Evolutionary conservation across 2,888 invertebrate genomes (phyloP), one percentile per base, ranked within the genome.

Genomic region (Capitulum mitella): DNA sequence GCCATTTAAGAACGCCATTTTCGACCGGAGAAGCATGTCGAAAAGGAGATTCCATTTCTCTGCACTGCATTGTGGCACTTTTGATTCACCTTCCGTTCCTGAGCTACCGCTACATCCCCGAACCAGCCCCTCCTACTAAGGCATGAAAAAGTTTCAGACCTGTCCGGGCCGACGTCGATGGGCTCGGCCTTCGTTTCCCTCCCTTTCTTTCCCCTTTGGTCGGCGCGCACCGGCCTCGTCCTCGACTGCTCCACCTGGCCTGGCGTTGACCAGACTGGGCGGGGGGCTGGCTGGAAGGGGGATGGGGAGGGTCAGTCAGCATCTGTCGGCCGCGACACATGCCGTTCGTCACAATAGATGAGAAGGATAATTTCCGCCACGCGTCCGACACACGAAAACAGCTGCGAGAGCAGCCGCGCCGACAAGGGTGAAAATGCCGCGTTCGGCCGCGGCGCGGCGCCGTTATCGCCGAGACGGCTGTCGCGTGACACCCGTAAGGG

Each of bases 321-420:
- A 54, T 54, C 54, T 54, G 54, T n/a, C 54, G 54, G 22, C 54
- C 54, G n/a, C 51, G 22, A 22, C 54, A 54, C 54, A 54, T 54
- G 54, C 54, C 54, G 54, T 10, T 37, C 70, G 26, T 70, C 37
- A 70, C 70, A 70, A 70, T 29, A 70, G 70, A 70, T 70, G 70
- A 32, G 70, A 32, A 70, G 70, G 75, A 75, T 75, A 40, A 75
- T 75, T 75, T 75, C 75, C 43, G 75, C 43, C 75, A 75, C 75
- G 75, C 75, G 75, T 40, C 29, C 46, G 75, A n/a, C 75, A 75
- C 46, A 29, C 43, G 29, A 75, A 46, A 75, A 46, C 43, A 46
- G 75, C 46, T 75, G 43, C 75, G 75, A 29, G 3, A 46, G 75
- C n/a, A 43, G 43, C 43, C 22, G 75, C 12, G 0, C 14, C 29